A percentile compares a stretch with the other conserved stretches of the same genome.
phyloP scores from a whole-genome alignment of 2,888 invertebrate species.

The Tipula vernalis region DNA sequence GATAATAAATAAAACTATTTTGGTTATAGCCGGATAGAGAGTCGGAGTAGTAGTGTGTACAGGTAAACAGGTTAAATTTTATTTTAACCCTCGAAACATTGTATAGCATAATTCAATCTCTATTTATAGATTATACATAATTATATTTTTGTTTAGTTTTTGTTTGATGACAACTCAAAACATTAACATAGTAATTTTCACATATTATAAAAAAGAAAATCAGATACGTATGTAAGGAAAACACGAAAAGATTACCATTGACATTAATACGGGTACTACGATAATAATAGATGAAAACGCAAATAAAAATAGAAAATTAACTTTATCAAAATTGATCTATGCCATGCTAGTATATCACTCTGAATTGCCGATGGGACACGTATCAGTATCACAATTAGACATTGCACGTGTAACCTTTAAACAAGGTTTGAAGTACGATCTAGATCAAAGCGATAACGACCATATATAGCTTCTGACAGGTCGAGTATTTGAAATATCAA shows the following conservation, averaged over 20 bases:
- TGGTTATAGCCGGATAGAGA: background rate
- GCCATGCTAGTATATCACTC: background rate
- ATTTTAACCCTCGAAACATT: background rate
- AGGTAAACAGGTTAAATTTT: background rate
- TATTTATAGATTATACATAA: background rate
- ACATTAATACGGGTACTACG: background rate
- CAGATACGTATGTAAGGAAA: background rate
- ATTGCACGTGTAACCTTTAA: too few species aligned
- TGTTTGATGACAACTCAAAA: background rate
- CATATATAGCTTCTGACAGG: too few species aligned
- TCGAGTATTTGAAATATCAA: too few species aligned
- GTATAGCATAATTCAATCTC: background rate
- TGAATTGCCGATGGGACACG: background rate
- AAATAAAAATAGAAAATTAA: background rate
- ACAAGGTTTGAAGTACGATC: background rate
- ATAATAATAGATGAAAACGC: background rate
- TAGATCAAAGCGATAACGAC: too few species aligned
- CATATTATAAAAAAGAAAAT: background rate
- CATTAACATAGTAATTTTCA: background rate
- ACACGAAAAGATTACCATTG: background rate
- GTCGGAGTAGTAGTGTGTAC: background rate
- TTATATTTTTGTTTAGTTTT: background rate
- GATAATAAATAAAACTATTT: background rate
- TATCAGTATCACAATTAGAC: too few species aligned
- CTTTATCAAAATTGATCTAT: background rate